These are phyloP conservation scores for Drosophila neocordata DNA, from an alignment of 1,140 invertebrate genomes.

Conservation along the genomic window DNA sequence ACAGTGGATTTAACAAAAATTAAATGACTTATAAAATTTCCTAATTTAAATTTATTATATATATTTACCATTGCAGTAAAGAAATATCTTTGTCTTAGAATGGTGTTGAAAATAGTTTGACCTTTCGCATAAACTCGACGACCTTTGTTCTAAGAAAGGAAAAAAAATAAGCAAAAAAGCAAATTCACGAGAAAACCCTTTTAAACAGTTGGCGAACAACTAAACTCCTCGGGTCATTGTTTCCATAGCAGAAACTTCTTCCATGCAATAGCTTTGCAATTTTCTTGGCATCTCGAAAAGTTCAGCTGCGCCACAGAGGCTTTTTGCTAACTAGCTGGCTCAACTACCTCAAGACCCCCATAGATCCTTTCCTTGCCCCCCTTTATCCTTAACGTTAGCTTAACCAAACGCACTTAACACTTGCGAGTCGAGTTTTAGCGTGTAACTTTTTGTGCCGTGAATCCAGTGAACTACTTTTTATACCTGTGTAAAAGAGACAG, in stretches of 20 bases:
- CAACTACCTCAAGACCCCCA: background rate
- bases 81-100: conserved; percentile 9
- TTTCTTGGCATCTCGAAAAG: conserved; percentile 72
- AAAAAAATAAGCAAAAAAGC: background rate
- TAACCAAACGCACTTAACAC: conserved; percentile 79
- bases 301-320: conserved; percentile 67
- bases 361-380: background rate
- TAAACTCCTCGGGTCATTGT: conserved; percentile 58
- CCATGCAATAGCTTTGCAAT: conserved; percentile 72
- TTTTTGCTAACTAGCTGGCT: conserved; percentile 69
- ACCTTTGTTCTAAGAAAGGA: background rate
- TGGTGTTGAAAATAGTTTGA: conserved; percentile 37
- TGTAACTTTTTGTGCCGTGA: conserved; percentile 68
- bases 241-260: conserved; percentile 59
- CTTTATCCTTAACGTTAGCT: conserved; percentile 36
- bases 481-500: conserved; percentile 36
- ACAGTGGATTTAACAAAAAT: too few species aligned
- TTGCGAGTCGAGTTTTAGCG: conserved; percentile 71
- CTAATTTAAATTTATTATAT: background rate
- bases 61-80: background rate
- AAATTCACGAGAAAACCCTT: conserved; percentile 38
- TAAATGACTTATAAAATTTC: too few species aligned
- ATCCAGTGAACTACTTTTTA: conserved; percentile 52
- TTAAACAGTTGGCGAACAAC: conserved; percentile 36
- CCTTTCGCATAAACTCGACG: conserved; percentile 33